Percentiles rank a stretch among this genome's conserved stretches.
These are phyloP conservation scores for Parascotia fuliginaria DNA, from an alignment of 2,888 invertebrate genomes.

Conservation along the genomic window DNA sequence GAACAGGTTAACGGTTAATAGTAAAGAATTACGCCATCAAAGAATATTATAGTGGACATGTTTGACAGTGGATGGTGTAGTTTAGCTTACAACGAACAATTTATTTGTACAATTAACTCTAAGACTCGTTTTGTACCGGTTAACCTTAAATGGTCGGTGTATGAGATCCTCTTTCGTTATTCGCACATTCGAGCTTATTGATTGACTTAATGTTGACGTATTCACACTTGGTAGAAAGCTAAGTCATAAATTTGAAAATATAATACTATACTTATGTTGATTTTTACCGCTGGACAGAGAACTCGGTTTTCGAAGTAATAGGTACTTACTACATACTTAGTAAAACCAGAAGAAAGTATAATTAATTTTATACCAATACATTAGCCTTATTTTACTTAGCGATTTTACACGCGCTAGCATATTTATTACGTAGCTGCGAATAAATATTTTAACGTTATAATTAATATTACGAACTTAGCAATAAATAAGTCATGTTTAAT, in stretches of 20 bases:
- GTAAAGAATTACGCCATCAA: slow-evolving; percentile 15
- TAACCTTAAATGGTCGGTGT: slow-evolving; percentile 34
- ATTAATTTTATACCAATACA: too few relatives aligned
- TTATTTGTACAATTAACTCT: slow-evolving; percentile 42
- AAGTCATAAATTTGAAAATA: too few relatives aligned
- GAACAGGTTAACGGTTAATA: not conserved
- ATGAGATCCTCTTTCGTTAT: slow-evolving; percentile 37
- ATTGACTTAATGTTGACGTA: too few relatives aligned
- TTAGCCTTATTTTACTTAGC: too few relatives aligned
- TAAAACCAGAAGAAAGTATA: too few relatives aligned
- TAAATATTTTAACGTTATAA: not conserved
- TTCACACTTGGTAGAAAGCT: too few relatives aligned
- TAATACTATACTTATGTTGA: too few relatives aligned
- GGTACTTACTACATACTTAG: too few relatives aligned
- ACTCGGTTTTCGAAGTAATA: too few relatives aligned
- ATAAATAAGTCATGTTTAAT: slow-evolving; percentile 13
- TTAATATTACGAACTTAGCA: slow-evolving; percentile 16
- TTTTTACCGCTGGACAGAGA: too few relatives aligned
- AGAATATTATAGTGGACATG: slow-evolving; percentile 16
- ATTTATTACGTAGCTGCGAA: too few relatives aligned
- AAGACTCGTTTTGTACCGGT: slow-evolving; percentile 27
- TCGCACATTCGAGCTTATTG: not conserved
- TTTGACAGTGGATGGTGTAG: slow-evolving; percentile 32
- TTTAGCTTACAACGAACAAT: slow-evolving; percentile 35
- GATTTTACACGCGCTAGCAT: too few relatives aligned